phyloP scores from a whole-genome alignment of 2,113 vertebrate genomes.

The Laterallus jamaicensis region DNA sequence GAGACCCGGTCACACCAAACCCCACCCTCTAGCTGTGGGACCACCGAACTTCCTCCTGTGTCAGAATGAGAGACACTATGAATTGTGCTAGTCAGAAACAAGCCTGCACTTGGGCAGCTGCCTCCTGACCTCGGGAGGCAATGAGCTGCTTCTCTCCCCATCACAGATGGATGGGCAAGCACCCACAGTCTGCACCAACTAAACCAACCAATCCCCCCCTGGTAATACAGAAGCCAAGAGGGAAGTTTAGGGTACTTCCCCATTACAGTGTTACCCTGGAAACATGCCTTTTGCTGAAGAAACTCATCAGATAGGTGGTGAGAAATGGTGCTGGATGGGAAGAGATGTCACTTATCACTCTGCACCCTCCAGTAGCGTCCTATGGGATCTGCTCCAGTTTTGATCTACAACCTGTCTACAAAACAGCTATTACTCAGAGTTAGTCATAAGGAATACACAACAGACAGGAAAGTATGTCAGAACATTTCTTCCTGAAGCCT shows the following conservation, averaged over 20 bases:
- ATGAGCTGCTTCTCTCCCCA: background rate
- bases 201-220: background rate
- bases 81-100: background rate
- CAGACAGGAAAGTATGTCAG: background rate
- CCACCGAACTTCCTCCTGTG: background rate
- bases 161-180: rapidly evolving
- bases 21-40: background rate
- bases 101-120: background rate
- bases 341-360: background rate
- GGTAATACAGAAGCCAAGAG: background rate
- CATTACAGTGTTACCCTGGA: background rate
- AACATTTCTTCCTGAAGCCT: background rate
- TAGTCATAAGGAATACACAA: background rate
- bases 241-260: background rate
- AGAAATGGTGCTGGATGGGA: background rate
- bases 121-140: background rate
- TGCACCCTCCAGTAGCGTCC: background rate
- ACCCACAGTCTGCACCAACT: background rate
- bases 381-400: background rate
- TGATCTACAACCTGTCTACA: slow-evolving; percentile 12
- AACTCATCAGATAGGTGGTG: background rate
- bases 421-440: background rate
- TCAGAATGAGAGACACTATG: background rate
- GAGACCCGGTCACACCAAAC: background rate
- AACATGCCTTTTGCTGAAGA: background rate